Evolutionary conservation across 2,113 vertebrate species (phyloP).

Genomic region (Pseudorhombus dupliciocellatus): DNA sequence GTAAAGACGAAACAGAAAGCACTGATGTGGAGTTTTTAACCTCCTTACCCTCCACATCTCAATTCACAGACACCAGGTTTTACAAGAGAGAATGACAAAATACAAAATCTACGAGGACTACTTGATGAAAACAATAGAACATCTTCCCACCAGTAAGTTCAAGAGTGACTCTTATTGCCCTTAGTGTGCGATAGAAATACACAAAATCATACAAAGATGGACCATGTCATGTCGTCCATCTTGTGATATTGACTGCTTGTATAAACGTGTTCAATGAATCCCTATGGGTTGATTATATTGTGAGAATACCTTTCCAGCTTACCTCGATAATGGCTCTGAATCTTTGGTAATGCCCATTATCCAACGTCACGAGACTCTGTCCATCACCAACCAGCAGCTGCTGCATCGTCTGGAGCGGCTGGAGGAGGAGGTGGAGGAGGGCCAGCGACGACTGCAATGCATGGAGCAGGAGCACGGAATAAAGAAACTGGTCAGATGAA

Average conservation of each 20-base stretch:
- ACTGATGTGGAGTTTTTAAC: neutral
- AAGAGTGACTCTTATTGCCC: neutral
- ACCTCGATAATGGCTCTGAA: slow-evolving; percentile 62
- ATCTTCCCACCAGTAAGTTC: slow-evolving; percentile 77
- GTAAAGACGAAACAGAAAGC: slow-evolving; percentile 43
- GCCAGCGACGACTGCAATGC: slow-evolving; percentile 64
- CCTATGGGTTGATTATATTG: neutral
- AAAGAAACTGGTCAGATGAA: slow-evolving; percentile 67
- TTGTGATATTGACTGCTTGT: neutral
- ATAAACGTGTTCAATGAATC: neutral
- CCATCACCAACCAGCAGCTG: slow-evolving; percentile 74
- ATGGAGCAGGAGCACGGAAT: slow-evolving; percentile 74
- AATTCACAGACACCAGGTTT: slow-evolving; percentile 70
- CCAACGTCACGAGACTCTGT: slow-evolving; percentile 73
- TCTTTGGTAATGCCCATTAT: slow-evolving; percentile 72
- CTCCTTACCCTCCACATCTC: neutral
- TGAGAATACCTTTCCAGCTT: slow-evolving; percentile 16
- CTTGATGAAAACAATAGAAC: slow-evolving; percentile 76
- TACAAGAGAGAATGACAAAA: slow-evolving; percentile 75
- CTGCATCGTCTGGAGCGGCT: slow-evolving; percentile 69
- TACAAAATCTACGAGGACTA: slow-evolving; percentile 80
- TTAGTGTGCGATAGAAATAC: neutral
- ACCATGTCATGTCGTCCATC: neutral
- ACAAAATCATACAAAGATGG: too few species aligned
- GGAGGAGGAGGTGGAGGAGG: slow-evolving; percentile 72